A percentile compares a stretch with the other conserved stretches of the same genome.
Conservation (phyloP, 2,888 invertebrate species). For the Athalia circularis region DNA sequence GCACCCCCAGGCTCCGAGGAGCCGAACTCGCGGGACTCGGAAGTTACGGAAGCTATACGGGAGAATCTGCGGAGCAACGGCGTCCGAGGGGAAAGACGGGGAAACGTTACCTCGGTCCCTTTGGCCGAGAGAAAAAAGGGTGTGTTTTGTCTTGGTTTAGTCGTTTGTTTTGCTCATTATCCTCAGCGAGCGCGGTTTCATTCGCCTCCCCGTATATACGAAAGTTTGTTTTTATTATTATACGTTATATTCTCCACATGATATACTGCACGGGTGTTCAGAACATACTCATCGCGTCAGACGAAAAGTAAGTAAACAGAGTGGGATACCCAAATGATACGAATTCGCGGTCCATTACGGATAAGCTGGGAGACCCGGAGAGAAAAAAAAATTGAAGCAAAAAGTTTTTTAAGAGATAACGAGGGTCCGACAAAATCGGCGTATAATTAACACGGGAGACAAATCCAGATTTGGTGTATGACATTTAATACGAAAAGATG, state of each 20-base stretch:
- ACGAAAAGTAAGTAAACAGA: no score
- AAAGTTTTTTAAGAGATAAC: no score
- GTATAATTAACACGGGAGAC: no score
- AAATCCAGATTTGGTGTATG: no score
- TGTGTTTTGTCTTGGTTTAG: constrained; percentile 46
- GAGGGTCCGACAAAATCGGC: no score
- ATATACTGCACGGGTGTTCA: not conserved
- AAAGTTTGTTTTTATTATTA: constrained; percentile 28
- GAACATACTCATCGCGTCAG: constrained; percentile 10
- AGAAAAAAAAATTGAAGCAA: no score
- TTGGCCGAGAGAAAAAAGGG: constrained; percentile 28
- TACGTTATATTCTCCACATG: not conserved
- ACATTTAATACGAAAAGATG: no score
- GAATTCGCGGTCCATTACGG: no score
- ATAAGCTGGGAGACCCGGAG: no score
- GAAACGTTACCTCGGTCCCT: constrained; percentile 49
- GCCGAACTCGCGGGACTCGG: constrained; percentile 22
- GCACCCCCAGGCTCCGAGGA: not conserved
- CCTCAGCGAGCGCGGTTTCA: constrained; percentile 44
- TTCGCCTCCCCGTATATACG: constrained; percentile 3
- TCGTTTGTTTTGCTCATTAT: constrained; percentile 61
- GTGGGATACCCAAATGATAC: no score
- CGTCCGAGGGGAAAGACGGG: constrained; percentile 34
- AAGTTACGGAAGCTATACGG: constrained; percentile 31
- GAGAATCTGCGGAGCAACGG: constrained; percentile 14